Evolutionary conservation across 2,888 invertebrate genomes (phyloP), one percentile per base, ranked within the genome.

Genomic region (Junonia oenone): DNA sequence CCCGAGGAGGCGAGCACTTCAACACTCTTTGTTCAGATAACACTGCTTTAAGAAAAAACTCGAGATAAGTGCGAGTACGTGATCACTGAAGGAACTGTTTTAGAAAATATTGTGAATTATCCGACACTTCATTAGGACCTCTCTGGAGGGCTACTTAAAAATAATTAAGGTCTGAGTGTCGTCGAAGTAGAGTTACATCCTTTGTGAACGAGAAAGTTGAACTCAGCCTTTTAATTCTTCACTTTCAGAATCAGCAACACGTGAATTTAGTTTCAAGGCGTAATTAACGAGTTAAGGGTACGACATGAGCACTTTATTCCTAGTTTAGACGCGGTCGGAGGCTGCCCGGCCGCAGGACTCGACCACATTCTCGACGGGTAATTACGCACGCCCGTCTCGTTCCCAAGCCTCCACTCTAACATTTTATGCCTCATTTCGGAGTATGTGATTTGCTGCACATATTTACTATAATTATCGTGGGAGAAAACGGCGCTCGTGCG

Each of bases 381-480:
- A 88, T 88, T 88, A 88, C 84, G 80, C 81, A 80, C 81, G 82
- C 78, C 73, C 76, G 77, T 79, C 78, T 78, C 78, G 78, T 82
- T 85, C 81, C 83, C 84, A 84, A 81, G 83, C 80, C 72, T 74
- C 74, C 66, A 73, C 78, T 82, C 76, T 83, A 80, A 81, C 82
- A 79, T 86, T 87, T 86, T 82, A 86, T 83, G 82, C 83, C 83
- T 83, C 81, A 84, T 86, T 84, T 83, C 75, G 78, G 78, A 81
- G 74, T 82, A 75, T 85, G 85, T 86, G 83, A 87, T 87, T 86
- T 87, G 83, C 80, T 78, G 81, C 78, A 81, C 76, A 78, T 74
- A 73, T 78, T 83, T 81, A 74, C 72, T 73, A 71, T 85, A 82
- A 86, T 86, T 84, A 81, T 82, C 83, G 84, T 86, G 87, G 78